Evolutionary conservation across 2,797 vertebrate genomes (phyloP), one percentile per base, ranked within the genome.

Genomic region (Pogoniulus pusillus): DNA sequence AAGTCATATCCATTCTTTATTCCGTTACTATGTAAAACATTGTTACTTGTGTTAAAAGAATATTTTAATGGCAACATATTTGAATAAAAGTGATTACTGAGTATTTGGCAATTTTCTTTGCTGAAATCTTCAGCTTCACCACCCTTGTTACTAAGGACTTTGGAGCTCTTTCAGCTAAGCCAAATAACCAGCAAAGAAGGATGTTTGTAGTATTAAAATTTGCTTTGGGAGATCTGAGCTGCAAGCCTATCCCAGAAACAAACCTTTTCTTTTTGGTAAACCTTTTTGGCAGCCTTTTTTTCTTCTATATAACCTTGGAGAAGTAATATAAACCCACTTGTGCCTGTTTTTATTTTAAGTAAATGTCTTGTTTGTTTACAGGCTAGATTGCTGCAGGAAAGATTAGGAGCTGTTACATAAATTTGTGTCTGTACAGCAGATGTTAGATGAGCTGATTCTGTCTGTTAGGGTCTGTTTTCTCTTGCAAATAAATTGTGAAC

Each of bases 331-430:
- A 41, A 73, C 79, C 70, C 72, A 16, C 37, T 58, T 22, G 24
- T 57, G 58, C 27, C 72, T 77, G 34, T 1, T 74, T 90, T 91
- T 94, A 82, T 71, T 45, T 92, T 91, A 85, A 69, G 34, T 65
- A 87, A 80, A 87, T 71, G 58, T 58, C 71, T 84, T 77, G 30
- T 90, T 88, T 89, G 80, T 84, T 92, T 88, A 59, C 29, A 76
- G 24, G 30, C 9, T 39, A 29, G 32, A 45, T 53, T 82, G 68
- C 22, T 71, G 20, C 65, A 84, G 68, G 71, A 82, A 83, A 68
- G 26, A 59, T 17, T 71, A 29, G 57, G 57, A 86, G 14, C n/a
- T 70, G 62, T 79, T 89, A 30, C 37, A 39, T 77, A 74, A 93
- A 93, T 47, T 75, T 12, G 0, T 65, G 59, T 87, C 12, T 75